A percentile compares a stretch with the other conserved stretches of the same genome.
Evolutionary conservation across 2,888 invertebrate genomes (phyloP).

Genomic region (Galeruca laticollis): DNA sequence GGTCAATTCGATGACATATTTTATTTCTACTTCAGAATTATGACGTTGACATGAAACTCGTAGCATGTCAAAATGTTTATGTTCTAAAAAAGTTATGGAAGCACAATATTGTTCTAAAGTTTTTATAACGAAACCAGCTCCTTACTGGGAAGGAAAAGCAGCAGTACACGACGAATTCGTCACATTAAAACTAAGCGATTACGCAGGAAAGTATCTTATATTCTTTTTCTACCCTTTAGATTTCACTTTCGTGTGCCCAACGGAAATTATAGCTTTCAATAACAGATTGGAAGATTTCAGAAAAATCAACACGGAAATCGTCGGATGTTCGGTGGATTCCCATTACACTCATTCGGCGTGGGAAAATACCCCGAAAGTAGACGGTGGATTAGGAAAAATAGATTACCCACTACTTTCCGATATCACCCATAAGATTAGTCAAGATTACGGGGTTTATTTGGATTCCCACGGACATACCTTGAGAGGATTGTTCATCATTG

Average conservation of each 20-base stretch:
- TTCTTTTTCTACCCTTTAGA: constrained; percentile 92
- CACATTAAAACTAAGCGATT: constrained; percentile 81
- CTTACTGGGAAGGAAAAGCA: constrained; percentile 83
- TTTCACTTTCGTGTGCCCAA: constrained; percentile 89
- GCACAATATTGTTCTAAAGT: neutral
- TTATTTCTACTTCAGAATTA: too few relatives aligned
- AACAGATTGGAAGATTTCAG: constrained; percentile 87
- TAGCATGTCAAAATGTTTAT: too few relatives aligned
- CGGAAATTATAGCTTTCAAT: constrained; percentile 98
- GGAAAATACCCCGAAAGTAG: constrained; percentile 93
- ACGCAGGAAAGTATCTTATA: constrained; percentile 88
- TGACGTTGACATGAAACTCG: too few relatives aligned
- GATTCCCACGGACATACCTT: constrained; percentile 93
- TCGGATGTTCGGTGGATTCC: constrained; percentile 96
- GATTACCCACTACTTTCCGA: constrained; percentile 95
- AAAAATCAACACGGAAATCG: constrained; percentile 85
- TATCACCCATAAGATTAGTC: constrained; percentile 87
- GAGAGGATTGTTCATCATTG: constrained; percentile 97
- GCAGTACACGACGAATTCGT: constrained; percentile 88
- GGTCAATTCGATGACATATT: too few relatives aligned
- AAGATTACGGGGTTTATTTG: constrained; percentile 89
- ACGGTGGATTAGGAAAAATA: constrained; percentile 95
- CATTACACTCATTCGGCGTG: constrained; percentile 98
- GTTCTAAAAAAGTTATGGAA: too few relatives aligned
- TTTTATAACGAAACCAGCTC: constrained; percentile 74